These are phyloP conservation scores for Phorcus lineatus DNA, from an alignment of 2,888 invertebrate species.

Conservation along the genomic window DNA sequence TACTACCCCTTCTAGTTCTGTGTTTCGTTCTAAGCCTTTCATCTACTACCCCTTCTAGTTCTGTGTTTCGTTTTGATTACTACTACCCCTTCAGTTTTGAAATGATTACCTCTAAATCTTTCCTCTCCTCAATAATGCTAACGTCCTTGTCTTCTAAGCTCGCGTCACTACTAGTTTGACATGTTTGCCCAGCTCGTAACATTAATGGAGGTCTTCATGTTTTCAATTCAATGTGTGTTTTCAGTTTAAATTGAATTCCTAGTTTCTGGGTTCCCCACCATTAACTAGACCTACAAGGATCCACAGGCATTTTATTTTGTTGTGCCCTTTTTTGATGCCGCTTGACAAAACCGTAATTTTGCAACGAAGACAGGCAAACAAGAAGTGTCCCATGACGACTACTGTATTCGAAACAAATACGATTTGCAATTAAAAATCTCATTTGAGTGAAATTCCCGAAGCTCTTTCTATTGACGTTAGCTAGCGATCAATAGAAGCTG, in stretches of 20 bases:
- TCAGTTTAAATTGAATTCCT: neutral
- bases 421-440: slow-evolving; percentile 28
- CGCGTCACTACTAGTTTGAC: neutral
- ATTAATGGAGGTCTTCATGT: neutral
- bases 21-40: too few relatives aligned
- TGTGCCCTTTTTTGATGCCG: neutral
- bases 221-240: neutral
- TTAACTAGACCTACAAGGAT: neutral
- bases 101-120: too few relatives aligned
- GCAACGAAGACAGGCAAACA: neutral
- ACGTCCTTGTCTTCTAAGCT: too few relatives aligned
- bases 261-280: neutral
- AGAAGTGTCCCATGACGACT: neutral
- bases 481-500: neutral
- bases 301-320: slow-evolving; percentile 5
- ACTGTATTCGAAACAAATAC: slow-evolving; percentile 12
- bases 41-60: too few relatives aligned
- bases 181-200: neutral
- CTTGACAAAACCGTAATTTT: slow-evolving; percentile 10
- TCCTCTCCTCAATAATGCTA: too few relatives aligned
- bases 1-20: too few relatives aligned
- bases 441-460: slow-evolving; percentile 23
- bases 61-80: too few relatives aligned
- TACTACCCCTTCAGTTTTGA: too few relatives aligned
- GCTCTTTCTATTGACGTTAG: slow-evolving; percentile 16